Base-by-base conservation (phyloP, 2,113 vertebrate species). In the Rhinolophus sinicus region DNA sequence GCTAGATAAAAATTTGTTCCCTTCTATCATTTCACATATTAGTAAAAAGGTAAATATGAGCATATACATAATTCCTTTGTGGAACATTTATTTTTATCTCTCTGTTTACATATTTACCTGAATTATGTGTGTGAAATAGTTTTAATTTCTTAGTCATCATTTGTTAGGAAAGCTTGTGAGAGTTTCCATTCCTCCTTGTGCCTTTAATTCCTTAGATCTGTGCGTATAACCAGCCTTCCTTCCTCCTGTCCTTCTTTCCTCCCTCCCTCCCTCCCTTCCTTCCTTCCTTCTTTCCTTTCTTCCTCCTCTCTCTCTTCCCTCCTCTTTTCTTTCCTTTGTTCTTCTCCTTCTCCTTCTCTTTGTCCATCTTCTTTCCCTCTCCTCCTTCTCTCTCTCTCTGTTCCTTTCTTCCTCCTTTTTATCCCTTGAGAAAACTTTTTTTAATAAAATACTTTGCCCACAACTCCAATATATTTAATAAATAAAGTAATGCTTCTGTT, bases 301-400 rank as follows among this genome's bases (percentile, higher is more conserved):
- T 44, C 40, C 40, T 44, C 40, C 21, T 33, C 11, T 50, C 26
- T 50, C 24, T 30, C 6, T 30, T 64, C 70, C n/a, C 21, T 22
- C 16, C 33, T 52, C 2, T 8, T n/a, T 30, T 14, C 16, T 14
- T 54, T 56, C 13, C 2, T 58, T 40, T 6, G 26, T 10, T 1
- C 12, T 67, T 50, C 3, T n/a, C n/a, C 1, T 40, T 8, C 2
- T 16, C 21, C 8, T n/a, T 3, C n/a, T 24, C 11, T 14, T 69
- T 62, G 8, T 56, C 47, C 10, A 56, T 26, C 28, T 24, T 77
- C 16, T 12, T 47, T 13, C 0, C 28, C 15, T 56, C 7, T 8
- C 16, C 18, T 24, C 8, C 7, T 54, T 35, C n/a, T 3, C 2
- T 0, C 6, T 65, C 6, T 6, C 7, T 22, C 8, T 6, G 4